Evolutionary conservation across 2,888 invertebrate species (phyloP).

Genomic region (Watsonalla cultraria): DNA sequence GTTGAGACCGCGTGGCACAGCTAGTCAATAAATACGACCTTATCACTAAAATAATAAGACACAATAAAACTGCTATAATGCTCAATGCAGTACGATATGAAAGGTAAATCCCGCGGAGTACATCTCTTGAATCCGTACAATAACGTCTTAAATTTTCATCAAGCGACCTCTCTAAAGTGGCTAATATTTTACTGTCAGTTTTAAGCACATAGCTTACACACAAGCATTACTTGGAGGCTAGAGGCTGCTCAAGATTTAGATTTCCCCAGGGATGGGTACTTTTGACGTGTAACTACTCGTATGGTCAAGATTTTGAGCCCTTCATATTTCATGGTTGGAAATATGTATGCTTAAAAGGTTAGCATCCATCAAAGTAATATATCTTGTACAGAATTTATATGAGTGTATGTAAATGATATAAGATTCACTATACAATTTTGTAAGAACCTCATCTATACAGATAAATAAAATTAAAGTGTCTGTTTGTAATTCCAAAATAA

Average conservation of each 20-base stretch:
- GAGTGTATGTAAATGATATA: background rate
- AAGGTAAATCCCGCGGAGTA: background rate
- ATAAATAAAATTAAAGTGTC: no score
- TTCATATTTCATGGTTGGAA: background rate
- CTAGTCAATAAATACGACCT: no score
- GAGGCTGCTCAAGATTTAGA: conserved; percentile 17
- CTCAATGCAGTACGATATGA: background rate
- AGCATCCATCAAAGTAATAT: no score
- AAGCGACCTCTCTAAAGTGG: background rate
- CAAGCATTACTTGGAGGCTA: conserved; percentile 12
- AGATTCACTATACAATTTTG: no score
- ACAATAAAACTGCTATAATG: background rate
- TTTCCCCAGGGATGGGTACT: conserved; percentile 23
- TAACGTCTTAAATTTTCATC: background rate
- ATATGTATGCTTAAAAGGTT: no score
- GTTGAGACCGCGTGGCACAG: no score
- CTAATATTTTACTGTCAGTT: conserved; percentile 1
- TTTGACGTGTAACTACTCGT: conserved; percentile 14
- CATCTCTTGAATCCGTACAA: background rate
- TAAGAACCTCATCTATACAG: no score
- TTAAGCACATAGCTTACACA: conserved; percentile 7
- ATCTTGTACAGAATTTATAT: background rate
- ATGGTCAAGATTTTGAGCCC: conserved; percentile 6
- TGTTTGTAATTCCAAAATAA: no score
- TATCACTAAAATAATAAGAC: background rate